Percentiles rank a stretch among this genome's conserved stretches.
Evolutionary conservation across 2,797 vertebrate species (phyloP).

Genomic region (Adrianichthys oophorus): DNA sequence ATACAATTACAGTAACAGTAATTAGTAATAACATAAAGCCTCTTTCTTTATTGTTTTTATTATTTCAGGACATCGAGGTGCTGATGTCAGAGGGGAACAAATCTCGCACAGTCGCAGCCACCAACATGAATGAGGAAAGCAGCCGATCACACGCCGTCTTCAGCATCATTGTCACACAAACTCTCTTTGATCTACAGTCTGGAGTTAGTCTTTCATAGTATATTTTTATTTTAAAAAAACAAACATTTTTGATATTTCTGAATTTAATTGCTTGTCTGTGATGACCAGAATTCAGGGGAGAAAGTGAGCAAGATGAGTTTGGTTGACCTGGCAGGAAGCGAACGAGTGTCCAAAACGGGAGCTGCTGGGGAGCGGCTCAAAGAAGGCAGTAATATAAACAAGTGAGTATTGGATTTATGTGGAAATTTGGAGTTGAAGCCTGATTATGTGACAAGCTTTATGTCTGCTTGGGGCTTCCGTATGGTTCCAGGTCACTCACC

Average conservation of each 20-base stretch:
- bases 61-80: slow-evolving; percentile 91
- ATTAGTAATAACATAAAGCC: background rate
- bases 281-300: slow-evolving; percentile 92
- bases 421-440: background rate
- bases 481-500: slow-evolving; percentile 86
- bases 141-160: slow-evolving; percentile 97
- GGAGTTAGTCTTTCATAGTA: slow-evolving; percentile 78
- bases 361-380: slow-evolving; percentile 96
- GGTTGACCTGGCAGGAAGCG: slow-evolving; percentile 96
- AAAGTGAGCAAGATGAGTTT: slow-evolving; percentile 98
- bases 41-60: slow-evolving; percentile 7
- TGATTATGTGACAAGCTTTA: background rate
- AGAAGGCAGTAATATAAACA: slow-evolving; percentile 99
- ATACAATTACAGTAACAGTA: too few relatives aligned
- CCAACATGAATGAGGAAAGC: slow-evolving; percentile 99
- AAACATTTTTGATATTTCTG: too few relatives aligned
- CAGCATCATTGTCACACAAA: slow-evolving; percentile 96
- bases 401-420: slow-evolving; percentile 72
- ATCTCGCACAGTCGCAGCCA: slow-evolving; percentile 95
- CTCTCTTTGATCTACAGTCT: slow-evolving; percentile 90
- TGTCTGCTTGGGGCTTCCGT: slow-evolving; percentile 7
- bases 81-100: slow-evolving; percentile 99
- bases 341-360: slow-evolving; percentile 95
- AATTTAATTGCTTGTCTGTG: background rate
- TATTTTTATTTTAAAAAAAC: too few relatives aligned